Percentiles rank a stretch among this genome's conserved stretches.
Conservation (phyloP, 2,888 invertebrate genomes). For the Orchestes rusci region DNA sequence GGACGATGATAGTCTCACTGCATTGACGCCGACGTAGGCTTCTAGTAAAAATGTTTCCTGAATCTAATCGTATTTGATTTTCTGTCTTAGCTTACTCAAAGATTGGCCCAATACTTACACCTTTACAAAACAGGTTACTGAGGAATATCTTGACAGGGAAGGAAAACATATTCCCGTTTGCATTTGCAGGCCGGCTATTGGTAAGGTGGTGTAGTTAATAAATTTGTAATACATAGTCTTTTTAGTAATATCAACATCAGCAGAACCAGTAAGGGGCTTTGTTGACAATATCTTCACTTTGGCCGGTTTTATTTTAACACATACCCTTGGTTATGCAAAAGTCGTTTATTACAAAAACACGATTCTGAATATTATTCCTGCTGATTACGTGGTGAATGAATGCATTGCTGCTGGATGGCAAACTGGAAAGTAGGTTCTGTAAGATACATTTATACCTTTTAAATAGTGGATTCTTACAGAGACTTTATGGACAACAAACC, state of each 20-base stretch:
- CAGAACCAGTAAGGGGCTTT: constrained; percentile 49
- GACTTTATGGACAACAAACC: constrained; percentile 2
- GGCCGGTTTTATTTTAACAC: constrained; percentile 27
- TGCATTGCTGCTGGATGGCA: constrained; percentile 52
- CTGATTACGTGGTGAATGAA: constrained; percentile 69
- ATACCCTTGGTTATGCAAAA: constrained; percentile 29
- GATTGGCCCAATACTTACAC: constrained; percentile 67
- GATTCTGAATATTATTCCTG: constrained; percentile 55
- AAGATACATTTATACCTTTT: not conserved
- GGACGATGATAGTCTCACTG: constrained; percentile 40
- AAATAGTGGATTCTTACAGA: not conserved
- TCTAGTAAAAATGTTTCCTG: not conserved
- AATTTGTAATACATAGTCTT: not conserved
- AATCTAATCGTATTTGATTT: not conserved
- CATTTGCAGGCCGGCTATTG: constrained; percentile 63
- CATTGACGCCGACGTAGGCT: constrained; percentile 12
- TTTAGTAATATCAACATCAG: constrained; percentile 29
- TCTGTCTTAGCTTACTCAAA: constrained; percentile 42
- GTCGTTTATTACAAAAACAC: constrained; percentile 55
- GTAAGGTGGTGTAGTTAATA: constrained; percentile 33
- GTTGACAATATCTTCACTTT: constrained; percentile 38
- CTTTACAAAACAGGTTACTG: constrained; percentile 65
- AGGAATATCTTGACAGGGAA: constrained; percentile 52
- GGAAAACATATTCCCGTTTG: constrained; percentile 53
- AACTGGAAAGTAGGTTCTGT: constrained; percentile 14